Evolutionary conservation across 1,140 invertebrate genomes (phyloP), one percentile per base, ranked within the genome.

Genomic region (Formica selysi): DNA sequence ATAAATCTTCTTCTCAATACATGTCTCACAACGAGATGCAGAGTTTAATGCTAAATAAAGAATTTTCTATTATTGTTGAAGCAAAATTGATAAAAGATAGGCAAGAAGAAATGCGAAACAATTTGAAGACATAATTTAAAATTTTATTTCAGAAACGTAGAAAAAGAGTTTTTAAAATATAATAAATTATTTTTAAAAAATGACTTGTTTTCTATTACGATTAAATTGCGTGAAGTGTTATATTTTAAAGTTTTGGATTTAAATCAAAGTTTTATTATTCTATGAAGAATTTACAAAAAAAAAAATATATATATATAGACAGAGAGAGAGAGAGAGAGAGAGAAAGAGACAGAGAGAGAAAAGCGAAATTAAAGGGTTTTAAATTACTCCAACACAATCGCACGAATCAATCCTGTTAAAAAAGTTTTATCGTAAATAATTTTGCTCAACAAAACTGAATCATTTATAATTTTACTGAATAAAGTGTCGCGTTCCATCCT

Each of bases 1-100:
- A 19, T 80, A 68, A 80, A 68, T 80, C 13, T 36, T 26, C 54
- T 54, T 32, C 29, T 16, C 29, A 4, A 62, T 38, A 61, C 61
- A 61, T 41, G 10, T 29, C 8, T 44, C 19, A 10, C 48, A 10
- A 19, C 22, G 13, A 10, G 26, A 38, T 26, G 10, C n/a, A 51
- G 6, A 32, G 1, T n/a, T 64, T 62, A 38, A 64, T 44, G 26
- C 41, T 22, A 51, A 36, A 22, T 79, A 26, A 4, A 44, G 2
- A 48, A 22, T 78, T 10, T 22, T 2, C 13, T 7, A n/a, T 79
- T 32, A 32, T 79, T 38, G 10, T 68, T 38, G 1, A 5, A 51
- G 29, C 5, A 48, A n/a, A 51, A 13, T 51, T 51, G 13, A 51
- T 19, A 5, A 51, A 51, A 19, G 11, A 65, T n/a, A 59, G 10